Percentiles rank a stretch among this genome's conserved stretches.
These are phyloP conservation scores for Chelmon rostratus DNA, from an alignment of 2,797 vertebrate species.

Conservation along the genomic window DNA sequence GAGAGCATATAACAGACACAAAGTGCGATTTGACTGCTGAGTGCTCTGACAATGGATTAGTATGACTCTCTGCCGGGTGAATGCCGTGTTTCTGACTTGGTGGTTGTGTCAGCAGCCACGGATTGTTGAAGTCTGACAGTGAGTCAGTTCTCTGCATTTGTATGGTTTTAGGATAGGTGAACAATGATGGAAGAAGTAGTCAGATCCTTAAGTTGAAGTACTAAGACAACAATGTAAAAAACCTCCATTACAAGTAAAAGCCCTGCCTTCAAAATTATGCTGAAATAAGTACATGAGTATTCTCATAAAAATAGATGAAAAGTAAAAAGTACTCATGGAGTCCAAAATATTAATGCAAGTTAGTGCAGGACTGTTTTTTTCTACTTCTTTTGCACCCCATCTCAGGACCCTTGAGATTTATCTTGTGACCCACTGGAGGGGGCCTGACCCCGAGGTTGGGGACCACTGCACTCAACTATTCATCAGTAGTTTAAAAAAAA, in stretches of 20 bases:
- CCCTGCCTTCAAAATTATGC: neutral
- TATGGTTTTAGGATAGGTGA: neutral
- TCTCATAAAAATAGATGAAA: neutral
- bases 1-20: constrained; percentile 13
- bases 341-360: no score
- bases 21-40: constrained; percentile 42
- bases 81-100: constrained; percentile 22
- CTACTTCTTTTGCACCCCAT: no score
- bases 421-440: neutral
- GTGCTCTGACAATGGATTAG: constrained; percentile 29
- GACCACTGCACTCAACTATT: no score
- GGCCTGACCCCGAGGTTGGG: no score
- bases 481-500: no score
- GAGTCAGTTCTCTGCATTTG: constrained; percentile 5
- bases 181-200: neutral
- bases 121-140: neutral
- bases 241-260: neutral
- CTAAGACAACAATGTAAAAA: neutral
- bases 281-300: neutral
- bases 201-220: neutral
- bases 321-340: neutral
- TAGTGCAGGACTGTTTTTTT: no score
- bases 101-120: constrained; percentile 22
- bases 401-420: no score
- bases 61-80: constrained; percentile 20